phyloP scores from a whole-genome alignment of 2,888 invertebrate species.

The Zhuqinia jingwanae region DNA sequence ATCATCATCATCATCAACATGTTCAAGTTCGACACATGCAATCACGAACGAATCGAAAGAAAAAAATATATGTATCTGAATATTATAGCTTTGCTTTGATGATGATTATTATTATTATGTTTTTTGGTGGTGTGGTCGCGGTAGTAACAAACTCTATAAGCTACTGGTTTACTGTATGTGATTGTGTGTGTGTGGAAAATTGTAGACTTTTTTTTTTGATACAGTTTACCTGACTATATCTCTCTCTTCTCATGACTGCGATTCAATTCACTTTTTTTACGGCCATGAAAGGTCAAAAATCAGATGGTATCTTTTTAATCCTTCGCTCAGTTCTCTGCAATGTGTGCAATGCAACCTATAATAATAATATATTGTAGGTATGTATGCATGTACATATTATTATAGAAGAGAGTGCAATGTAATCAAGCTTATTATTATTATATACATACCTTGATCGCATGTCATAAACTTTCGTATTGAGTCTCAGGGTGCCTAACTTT shows the following conservation, averaged over 20 bases:
- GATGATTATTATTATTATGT: constrained; percentile 37
- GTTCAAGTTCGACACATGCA: constrained; percentile 58
- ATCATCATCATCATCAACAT: constrained; percentile 34
- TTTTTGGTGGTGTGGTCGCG: constrained; percentile 6
- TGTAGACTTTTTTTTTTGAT: background rate
- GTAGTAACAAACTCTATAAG: background rate
- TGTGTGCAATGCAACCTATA: no score
- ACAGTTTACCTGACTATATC: constrained; percentile 16
- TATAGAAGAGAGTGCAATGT: no score
- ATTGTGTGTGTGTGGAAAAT: background rate
- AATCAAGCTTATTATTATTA: constrained; percentile 32
- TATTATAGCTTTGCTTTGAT: constrained; percentile 38
- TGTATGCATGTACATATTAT: background rate
- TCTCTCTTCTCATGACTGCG: background rate
- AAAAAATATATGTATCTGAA: constrained; percentile 2
- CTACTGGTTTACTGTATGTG: constrained; percentile 40
- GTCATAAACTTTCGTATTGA: constrained; percentile 1
- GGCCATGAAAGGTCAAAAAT: constrained; percentile 63
- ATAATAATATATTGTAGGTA: no score
- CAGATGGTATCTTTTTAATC: constrained; percentile 54
- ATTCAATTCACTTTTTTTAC: constrained; percentile 52
- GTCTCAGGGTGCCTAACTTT: constrained; percentile 2
- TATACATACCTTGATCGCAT: background rate
- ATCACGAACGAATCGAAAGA: constrained; percentile 52
- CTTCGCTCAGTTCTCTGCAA: constrained; percentile 19